A percentile compares a stretch with the other conserved stretches of the same genome.
Conservation (phyloP, 2,113 vertebrate genomes). For the Falco punctatus region DNA sequence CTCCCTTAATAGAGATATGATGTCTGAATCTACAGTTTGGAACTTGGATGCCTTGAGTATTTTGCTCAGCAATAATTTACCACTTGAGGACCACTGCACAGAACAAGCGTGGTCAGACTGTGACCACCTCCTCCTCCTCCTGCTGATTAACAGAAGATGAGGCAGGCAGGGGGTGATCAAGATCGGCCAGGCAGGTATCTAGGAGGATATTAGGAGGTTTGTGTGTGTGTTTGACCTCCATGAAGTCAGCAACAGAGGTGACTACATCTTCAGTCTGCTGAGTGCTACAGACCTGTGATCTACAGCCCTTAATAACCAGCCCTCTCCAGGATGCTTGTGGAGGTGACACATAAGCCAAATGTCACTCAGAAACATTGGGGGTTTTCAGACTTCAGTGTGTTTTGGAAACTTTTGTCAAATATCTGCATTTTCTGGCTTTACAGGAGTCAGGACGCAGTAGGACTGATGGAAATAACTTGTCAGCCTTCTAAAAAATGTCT, state of each 20-base stretch:
- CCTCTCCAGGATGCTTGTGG: fast-evolving
- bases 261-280: not conserved
- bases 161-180: not conserved
- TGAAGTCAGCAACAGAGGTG: not conserved
- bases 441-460: not conserved
- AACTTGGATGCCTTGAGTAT: not conserved
- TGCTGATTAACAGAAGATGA: not conserved
- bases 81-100: not conserved
- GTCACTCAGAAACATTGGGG: too few relatives aligned
- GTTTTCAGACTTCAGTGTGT: fast-evolving
- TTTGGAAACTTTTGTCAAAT: not conserved
- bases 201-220: fast-evolving
- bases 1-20: fast-evolving
- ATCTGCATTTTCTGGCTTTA: not conserved
- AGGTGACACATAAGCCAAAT: not conserved
- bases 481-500: not conserved
- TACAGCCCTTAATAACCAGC: not conserved
- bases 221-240: not conserved
- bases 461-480: not conserved
- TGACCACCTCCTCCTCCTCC: not conserved
- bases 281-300: fast-evolving
- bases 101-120: not conserved
- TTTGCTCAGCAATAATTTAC: not conserved
- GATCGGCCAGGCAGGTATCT: not conserved
- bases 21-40: not conserved